phyloP scores from a whole-genome alignment of 2,888 invertebrate species.

The Pristionchus exspectatus region DNA sequence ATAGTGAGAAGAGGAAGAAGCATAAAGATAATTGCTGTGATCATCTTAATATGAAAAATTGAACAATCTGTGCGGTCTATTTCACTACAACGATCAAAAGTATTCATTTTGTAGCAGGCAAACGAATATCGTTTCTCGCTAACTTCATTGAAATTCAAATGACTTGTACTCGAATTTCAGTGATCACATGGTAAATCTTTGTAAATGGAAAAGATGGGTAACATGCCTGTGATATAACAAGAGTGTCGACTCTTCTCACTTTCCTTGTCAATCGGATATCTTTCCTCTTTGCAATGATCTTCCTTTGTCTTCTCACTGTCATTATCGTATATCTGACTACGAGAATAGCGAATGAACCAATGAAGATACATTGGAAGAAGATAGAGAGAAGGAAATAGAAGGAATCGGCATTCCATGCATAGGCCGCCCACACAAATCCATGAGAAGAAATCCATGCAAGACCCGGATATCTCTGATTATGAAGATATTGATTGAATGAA shows the following conservation, averaged over 20 bases:
- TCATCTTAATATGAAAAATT: not conserved
- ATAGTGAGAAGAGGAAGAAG: constrained; percentile 25
- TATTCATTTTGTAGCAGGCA: no score
- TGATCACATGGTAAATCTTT: not conserved
- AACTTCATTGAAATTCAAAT: not conserved
- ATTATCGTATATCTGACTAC: constrained; percentile 15
- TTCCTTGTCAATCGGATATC: not conserved
- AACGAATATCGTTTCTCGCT: not conserved
- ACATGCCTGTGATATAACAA: constrained; percentile 35
- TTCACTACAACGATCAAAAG: not conserved
- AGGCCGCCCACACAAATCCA: constrained; percentile 5
- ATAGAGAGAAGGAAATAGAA: constrained; percentile 15
- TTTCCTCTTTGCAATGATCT: constrained; percentile 29
- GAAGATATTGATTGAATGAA: not conserved
- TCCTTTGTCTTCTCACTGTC: constrained; percentile 42
- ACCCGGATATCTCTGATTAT: not conserved
- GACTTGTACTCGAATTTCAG: not conserved
- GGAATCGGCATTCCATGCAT: not conserved
- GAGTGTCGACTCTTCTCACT: constrained; percentile 45
- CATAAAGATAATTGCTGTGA: constrained; percentile 17
- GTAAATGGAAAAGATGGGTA: not conserved
- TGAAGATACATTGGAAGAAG: constrained; percentile 9
- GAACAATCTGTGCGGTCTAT: not conserved
- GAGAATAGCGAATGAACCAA: constrained; percentile 25
- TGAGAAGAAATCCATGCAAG: constrained; percentile 24